These are phyloP conservation scores for Salvator merianae DNA, from an alignment of 2,113 vertebrate genomes.

Conservation along the genomic window DNA sequence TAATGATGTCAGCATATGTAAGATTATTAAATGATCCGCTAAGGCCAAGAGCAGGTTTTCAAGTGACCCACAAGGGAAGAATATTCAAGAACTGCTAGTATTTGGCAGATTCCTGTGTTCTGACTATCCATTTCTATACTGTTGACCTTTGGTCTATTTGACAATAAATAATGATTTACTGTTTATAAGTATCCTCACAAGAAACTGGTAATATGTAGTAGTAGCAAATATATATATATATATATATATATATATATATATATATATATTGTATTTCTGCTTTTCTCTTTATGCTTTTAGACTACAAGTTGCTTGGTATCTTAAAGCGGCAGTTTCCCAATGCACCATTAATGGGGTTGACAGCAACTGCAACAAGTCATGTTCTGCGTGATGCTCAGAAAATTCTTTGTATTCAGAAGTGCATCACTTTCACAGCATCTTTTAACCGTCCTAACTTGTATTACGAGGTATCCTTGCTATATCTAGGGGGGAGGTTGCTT, in stretches of 20 bases:
- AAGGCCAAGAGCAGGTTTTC: too few relatives aligned
- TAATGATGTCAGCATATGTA: too few relatives aligned
- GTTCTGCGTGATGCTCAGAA: conserved; percentile 91
- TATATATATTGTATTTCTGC: background rate
- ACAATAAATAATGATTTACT: background rate
- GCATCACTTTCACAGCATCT: conserved; percentile 88
- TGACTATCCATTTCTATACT: background rate
- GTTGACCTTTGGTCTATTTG: background rate
- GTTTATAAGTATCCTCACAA: background rate
- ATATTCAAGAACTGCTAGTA: too few relatives aligned
- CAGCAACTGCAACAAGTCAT: conserved; percentile 91
- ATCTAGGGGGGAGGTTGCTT: background rate
- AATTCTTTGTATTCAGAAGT: conserved; percentile 85
- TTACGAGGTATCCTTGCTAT: conserved; percentile 83
- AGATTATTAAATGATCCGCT: too few relatives aligned
- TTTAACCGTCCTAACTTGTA: conserved; percentile 95
- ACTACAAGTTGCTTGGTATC: conserved; percentile 95
- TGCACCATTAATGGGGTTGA: conserved; percentile 87
- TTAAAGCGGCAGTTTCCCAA: conserved; percentile 94
- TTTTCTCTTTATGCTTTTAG: conserved; percentile 60
- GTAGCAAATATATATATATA: background rate
- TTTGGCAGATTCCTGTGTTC: too few relatives aligned
- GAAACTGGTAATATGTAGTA: background rate
- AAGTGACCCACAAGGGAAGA: too few relatives aligned
- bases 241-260: too few relatives aligned